Evolutionary conservation across 2,113 vertebrate genomes (phyloP).

Genomic region (Riparia riparia): DNA sequence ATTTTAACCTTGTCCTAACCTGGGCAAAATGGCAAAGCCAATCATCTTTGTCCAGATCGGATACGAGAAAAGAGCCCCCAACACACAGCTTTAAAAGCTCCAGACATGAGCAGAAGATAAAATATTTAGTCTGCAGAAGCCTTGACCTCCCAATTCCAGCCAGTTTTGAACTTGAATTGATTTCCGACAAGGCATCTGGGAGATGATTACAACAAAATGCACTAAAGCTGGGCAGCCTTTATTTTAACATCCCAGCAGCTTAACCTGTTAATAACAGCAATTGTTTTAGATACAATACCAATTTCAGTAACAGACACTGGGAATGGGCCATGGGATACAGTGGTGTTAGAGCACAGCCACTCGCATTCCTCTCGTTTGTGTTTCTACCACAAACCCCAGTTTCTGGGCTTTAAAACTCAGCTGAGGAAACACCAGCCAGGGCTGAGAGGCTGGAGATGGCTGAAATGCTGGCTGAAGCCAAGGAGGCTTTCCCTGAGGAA

Average conservation of each 20-base stretch:
- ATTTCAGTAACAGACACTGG: slow-evolving; percentile 71
- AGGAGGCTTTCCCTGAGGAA: not conserved
- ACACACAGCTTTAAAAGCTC: slow-evolving; percentile 90
- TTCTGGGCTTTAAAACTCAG: not conserved
- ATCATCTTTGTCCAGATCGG: slow-evolving; percentile 84
- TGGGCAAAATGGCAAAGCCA: slow-evolving; percentile 84
- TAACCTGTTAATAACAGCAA: slow-evolving; percentile 85
- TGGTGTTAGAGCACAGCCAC: not conserved
- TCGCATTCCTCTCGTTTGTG: not conserved
- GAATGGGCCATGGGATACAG: slow-evolving; percentile 54
- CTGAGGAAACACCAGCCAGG: not conserved
- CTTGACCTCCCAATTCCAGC: slow-evolving; percentile 90
- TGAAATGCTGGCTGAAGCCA: not conserved
- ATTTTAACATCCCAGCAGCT: slow-evolving; percentile 86
- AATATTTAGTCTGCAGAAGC: slow-evolving; percentile 94
- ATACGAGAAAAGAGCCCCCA: slow-evolving; percentile 81
- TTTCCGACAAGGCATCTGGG: slow-evolving; percentile 95
- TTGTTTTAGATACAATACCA: slow-evolving; percentile 81
- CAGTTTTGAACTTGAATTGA: slow-evolving; percentile 94
- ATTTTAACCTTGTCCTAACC: slow-evolving; percentile 92
- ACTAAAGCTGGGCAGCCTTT: slow-evolving; percentile 88
- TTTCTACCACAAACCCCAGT: not conserved
- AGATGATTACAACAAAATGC: slow-evolving; percentile 96
- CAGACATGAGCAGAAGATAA: slow-evolving; percentile 90
- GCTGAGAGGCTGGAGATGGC: not conserved